These are phyloP conservation scores for Lithosia quadra DNA, from an alignment of 2,888 invertebrate species.

Conservation along the genomic window DNA sequence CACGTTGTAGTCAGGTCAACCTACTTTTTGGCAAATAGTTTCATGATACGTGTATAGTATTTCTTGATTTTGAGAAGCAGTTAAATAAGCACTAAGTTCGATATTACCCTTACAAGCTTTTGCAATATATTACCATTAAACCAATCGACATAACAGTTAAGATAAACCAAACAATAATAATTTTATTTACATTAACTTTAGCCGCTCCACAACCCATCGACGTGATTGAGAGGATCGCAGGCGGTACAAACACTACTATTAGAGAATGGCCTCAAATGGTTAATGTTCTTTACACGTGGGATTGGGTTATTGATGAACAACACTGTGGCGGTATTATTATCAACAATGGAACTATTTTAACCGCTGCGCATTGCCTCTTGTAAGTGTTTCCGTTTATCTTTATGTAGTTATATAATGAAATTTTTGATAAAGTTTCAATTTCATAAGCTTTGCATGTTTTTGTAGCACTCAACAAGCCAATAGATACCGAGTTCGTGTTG, in stretches of 20 bases:
- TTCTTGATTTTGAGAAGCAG: not conserved
- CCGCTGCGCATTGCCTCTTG: slow-evolving; percentile 11
- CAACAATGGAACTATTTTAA: not conserved
- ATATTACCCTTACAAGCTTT: not conserved
- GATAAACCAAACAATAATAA: not conserved
- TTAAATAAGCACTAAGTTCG: no score
- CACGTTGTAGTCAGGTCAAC: no score
- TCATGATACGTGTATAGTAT: not conserved
- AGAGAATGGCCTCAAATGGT: slow-evolving; percentile 9
- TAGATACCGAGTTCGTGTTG: slow-evolving; percentile 32
- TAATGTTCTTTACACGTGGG: not conserved
- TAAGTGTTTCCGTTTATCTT: not conserved
- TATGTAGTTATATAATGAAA: not conserved
- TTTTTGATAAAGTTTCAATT: not conserved
- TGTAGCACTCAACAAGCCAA: not conserved
- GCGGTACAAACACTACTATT: not conserved
- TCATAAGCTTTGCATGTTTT: not conserved
- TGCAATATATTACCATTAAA: not conserved
- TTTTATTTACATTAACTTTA: not conserved
- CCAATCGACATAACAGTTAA: not conserved
- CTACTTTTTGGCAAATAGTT: not conserved
- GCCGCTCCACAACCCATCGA: not conserved
- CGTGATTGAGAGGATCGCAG: not conserved
- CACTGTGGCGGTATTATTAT: slow-evolving; percentile 12
- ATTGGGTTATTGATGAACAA: slow-evolving; percentile 8